A percentile compares a stretch with the other conserved stretches of the same genome.
These are phyloP conservation scores for Platypus cylindrus DNA, from an alignment of 2,888 invertebrate species.

Conservation along the genomic window DNA sequence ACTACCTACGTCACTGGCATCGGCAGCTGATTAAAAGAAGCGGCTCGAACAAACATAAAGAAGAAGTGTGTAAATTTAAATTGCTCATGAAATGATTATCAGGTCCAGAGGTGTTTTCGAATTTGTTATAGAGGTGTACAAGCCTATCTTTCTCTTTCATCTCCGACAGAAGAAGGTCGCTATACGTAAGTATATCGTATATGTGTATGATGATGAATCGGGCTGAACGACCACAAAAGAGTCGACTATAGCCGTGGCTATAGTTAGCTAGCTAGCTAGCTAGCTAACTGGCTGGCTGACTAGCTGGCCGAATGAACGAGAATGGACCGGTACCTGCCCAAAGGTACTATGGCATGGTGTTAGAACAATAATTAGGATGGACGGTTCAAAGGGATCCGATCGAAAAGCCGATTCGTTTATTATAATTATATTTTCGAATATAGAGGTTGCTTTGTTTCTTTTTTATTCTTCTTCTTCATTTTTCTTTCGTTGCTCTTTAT, in stretches of 20 bases:
- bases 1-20: constrained; percentile 14
- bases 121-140: constrained; percentile 14
- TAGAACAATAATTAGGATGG: constrained; percentile 17
- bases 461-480: too few relatives aligned
- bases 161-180: constrained; percentile 10
- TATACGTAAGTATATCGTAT: too few relatives aligned
- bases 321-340: constrained; percentile 9
- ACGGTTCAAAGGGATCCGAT: constrained; percentile 15
- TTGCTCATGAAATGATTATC: constrained; percentile 18
- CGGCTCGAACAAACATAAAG: constrained; percentile 17
- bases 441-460: too few relatives aligned
- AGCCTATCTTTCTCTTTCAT: constrained; percentile 5
- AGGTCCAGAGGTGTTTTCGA: constrained; percentile 17
- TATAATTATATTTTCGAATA: constrained; percentile 15
- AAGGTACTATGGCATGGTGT: constrained; percentile 10
- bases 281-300: too few relatives aligned
- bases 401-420: constrained; percentile 12
- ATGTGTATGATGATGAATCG: too few relatives aligned
- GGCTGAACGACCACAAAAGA: too few relatives aligned
- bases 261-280: too few relatives aligned
- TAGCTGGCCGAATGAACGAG: constrained; percentile 3
- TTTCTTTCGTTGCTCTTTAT: too few relatives aligned
- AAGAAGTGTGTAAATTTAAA: constrained; percentile 19
- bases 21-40: constrained; percentile 17
- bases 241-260: too few relatives aligned